These are phyloP conservation scores for Trachelus troglodyta DNA, from an alignment of 2,888 invertebrate genomes.

Conservation along the genomic window DNA sequence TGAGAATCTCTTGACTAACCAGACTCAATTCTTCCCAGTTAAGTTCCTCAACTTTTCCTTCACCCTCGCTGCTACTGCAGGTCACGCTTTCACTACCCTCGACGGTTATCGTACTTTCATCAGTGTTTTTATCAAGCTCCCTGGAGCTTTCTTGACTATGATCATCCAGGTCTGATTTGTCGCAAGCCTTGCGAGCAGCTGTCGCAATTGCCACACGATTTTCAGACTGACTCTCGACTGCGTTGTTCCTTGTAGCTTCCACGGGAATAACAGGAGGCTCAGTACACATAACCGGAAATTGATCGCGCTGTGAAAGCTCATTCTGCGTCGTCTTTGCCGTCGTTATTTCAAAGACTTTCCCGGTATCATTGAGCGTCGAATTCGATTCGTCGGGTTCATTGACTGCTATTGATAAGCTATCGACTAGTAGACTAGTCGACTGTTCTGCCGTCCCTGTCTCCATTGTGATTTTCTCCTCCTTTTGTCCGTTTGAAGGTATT, in stretches of 20 bases:
- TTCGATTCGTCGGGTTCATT: neutral
- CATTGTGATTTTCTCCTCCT: neutral
- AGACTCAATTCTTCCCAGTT: constrained; percentile 74
- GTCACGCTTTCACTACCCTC: constrained; percentile 33
- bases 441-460: constrained; percentile 6
- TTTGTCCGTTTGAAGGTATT: neutral
- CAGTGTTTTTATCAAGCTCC: constrained; percentile 14
- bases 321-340: neutral
- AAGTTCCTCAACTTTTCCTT: constrained; percentile 44
- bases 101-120: constrained; percentile 20
- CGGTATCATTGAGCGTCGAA: neutral
- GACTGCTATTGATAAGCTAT: constrained; percentile 3
- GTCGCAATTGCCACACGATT: constrained; percentile 1
- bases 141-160: constrained; percentile 13
- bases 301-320: neutral
- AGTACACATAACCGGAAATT: neutral
- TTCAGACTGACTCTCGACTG: constrained; percentile 5
- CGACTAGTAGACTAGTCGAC: constrained; percentile 11
- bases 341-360: neutral
- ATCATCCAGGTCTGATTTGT: constrained; percentile 8
- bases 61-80: constrained; percentile 35
- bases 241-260: neutral
- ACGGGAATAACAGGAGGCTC: neutral
- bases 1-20: constrained; percentile 72
- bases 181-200: constrained; percentile 3